Evolutionary conservation across 2,113 vertebrate species (phyloP), one percentile per base, ranked within the genome.

Genomic region (Coregonus clupeaformis): DNA sequence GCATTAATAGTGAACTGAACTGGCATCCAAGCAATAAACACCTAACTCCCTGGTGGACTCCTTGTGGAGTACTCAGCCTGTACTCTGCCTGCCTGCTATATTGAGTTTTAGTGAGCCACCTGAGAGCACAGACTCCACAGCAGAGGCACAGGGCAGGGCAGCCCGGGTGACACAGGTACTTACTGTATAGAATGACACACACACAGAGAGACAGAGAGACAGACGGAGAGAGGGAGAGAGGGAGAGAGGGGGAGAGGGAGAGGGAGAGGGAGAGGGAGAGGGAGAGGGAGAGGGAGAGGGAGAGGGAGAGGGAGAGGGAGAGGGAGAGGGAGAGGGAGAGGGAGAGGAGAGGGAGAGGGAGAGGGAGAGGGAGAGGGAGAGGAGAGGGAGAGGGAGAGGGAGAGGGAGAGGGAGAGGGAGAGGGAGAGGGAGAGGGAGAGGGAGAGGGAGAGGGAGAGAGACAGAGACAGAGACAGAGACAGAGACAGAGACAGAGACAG

Each of bases 101-200:
- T 14, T 22, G 52, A 27, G 2, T 42, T 70, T 62, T 65, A 52
- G 27, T 3, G 49, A 49, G 86, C 69, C 79, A 87, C 68, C 75
- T 5, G 81, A 85, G 83, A 83, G 36, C n/a, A 52, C 6, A 2
- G 82, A 85, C 89, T 86, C 81, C 82, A 88, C 52, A 78, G 69
- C 78, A 78, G 42, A 55, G 22, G 52, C 20, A 32, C 18, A 36
- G 36, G 68, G 14, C 27, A 16, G 55, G 20, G 49, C 22, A 36
- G 55, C 57, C n/a, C 72, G 64, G 25, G 14, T 42, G 59, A 69
- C 70, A 16, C 67, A 3, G 20, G 63, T 77, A 69, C 16, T 82
- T 78, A 73, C 77, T 80, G 82, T 79, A 74, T 74, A 65, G 52
- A 25, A 60, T 76, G 29, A 80, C 82, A 14, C 30, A n/a, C 36